These are phyloP conservation scores for Luffia ferchaultella DNA, from an alignment of 2,888 invertebrate species.

Conservation along the genomic window DNA sequence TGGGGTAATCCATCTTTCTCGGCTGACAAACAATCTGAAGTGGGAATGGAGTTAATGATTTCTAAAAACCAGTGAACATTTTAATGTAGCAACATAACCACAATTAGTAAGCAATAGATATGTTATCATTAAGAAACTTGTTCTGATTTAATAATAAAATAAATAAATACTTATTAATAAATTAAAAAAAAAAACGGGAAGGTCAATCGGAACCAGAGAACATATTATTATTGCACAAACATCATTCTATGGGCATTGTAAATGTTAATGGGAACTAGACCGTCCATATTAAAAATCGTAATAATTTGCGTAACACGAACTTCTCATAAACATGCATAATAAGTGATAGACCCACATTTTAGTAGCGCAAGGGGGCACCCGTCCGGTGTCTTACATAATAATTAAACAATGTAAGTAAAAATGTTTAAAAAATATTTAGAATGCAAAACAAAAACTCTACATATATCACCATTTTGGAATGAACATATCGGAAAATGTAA, in stretches of 20 bases:
- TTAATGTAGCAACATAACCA: too few relatives aligned
- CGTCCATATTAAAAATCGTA: not conserved
- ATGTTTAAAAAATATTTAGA: not conserved
- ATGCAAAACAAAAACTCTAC: not conserved
- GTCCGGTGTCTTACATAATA: not conserved
- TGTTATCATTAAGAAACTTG: not conserved
- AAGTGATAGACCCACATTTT: not conserved
- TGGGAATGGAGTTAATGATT: too few relatives aligned
- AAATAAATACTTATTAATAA: not conserved
- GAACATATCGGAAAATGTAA: too few relatives aligned
- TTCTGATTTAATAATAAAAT: not conserved
- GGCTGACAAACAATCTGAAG: too few relatives aligned
- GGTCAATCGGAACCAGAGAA: not conserved
- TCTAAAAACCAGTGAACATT: too few relatives aligned
- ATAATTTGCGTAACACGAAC: not conserved
- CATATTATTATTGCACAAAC: not conserved
- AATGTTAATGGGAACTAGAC: not conserved
- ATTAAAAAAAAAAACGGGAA: not conserved
- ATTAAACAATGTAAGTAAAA: not conserved
- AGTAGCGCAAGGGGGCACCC: not conserved
- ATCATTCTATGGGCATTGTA: not conserved
- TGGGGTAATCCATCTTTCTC: too few relatives aligned
- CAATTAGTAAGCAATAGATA: too few relatives aligned
- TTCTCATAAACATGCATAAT: not conserved
- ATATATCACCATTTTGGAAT: not conserved